Conservation (phyloP, 2,113 vertebrate species). For the Xenotilapia leptura region DNA sequence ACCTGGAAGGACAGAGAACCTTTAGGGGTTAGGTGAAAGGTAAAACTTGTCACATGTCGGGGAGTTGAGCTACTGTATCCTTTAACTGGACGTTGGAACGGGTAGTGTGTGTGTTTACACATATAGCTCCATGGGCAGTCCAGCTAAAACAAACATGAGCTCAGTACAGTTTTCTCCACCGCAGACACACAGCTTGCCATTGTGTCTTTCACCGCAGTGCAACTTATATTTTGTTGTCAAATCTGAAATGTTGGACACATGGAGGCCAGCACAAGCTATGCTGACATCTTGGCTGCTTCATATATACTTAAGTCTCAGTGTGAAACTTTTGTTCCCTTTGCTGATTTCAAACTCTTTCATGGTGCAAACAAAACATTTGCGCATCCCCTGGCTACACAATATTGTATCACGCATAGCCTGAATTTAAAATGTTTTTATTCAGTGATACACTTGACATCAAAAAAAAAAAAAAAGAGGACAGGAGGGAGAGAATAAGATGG, state of each 20-base stretch:
- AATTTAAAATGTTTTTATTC: not conserved
- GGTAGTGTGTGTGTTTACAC: not conserved
- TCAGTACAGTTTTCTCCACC: not conserved
- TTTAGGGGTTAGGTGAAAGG: conserved; percentile 50
- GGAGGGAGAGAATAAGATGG: not conserved
- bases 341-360: not conserved
- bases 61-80: conserved; percentile 32
- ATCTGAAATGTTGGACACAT: not conserved
- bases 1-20: conserved; percentile 38
- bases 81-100: not conserved
- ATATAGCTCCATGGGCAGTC: not conserved
- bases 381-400: not conserved
- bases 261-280: not conserved
- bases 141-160: not conserved
- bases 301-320: not conserved
- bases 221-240: not conserved
- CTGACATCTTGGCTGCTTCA: not conserved
- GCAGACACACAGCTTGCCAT: not conserved
- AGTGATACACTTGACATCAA: not conserved
- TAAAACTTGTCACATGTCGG: conserved; percentile 14
- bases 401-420: not conserved
- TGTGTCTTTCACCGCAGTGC: not conserved
- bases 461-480: not conserved
- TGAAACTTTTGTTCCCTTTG: not conserved
- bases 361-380: not conserved